Evolutionary conservation across 2,797 vertebrate species (phyloP), one percentile per base, ranked within the genome.

Genomic region (Diplodus puntazzo): DNA sequence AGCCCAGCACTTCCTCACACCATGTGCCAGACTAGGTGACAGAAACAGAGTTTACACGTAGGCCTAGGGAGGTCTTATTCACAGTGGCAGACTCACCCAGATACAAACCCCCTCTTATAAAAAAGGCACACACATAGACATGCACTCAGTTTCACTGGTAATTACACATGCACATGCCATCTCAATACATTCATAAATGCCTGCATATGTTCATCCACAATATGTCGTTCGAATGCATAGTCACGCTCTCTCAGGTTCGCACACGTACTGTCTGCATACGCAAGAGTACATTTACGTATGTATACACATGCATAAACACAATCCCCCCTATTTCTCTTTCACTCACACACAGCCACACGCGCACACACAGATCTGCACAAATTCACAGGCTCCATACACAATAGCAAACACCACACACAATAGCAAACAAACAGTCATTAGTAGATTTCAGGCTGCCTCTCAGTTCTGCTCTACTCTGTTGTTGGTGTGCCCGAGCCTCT

Each of bases 391-490:
- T 71, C 73, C 64, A 52, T 75, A 87, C 88, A 90, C 90, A 89
- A 82, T 75, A 55, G 82, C 87, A 90, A 87, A 82, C 74, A 68
- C 49, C 71, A 61, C 55, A 83, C 78, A 87, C 87, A 89, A 89
- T 57, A 71, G 87, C 88, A 89, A 93, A 92, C 90, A 90, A 90
- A 89, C 90, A 92, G 88, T 93, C 92, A 91, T 93, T 94, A 92
- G 93, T 85, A 89, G 90, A 88, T 90, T 90, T 90, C 83, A 84
- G 89, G 83, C 90, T 81, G 92, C 92, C 88, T 91, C 86, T 92
- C 81, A 81, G 89, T 82, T 87, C 76, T 77, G 87, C 82, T 93
- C 73, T 12, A 50, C 87, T 83, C 91, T 89, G 88, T 92, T 92
- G 92, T 90, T 87, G 88, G 90, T 87, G 84, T 79, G 81, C 86